Evolutionary conservation across 2,797 vertebrate genomes (phyloP).

Genomic region (Thamnophis elegans): DNA sequence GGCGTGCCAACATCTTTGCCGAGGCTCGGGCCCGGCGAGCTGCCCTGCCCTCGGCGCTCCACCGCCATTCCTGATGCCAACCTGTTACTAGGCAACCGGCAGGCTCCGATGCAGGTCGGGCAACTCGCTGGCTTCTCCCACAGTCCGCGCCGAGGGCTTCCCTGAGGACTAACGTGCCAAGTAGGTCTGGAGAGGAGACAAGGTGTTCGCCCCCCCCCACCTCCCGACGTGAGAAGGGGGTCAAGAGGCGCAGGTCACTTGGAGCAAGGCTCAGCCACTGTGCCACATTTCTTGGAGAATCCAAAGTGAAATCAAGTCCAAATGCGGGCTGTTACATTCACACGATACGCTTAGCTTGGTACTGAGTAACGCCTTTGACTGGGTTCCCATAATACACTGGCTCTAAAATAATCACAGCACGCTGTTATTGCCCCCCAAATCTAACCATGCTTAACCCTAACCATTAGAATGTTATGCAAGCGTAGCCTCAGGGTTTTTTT

Average conservation of each 20-base stretch:
- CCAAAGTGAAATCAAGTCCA: background rate
- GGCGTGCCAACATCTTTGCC: slow-evolving; percentile 1
- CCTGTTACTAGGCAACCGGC: slow-evolving; percentile 29
- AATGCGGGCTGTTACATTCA: background rate
- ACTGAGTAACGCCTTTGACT: background rate
- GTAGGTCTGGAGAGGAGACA: background rate
- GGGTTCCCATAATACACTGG: background rate
- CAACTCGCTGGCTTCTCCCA: background rate
- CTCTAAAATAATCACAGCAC: background rate
- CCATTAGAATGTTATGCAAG: background rate
- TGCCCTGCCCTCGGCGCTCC: slow-evolving; percentile 1
- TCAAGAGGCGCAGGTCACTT: background rate
- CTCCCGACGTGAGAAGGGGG: background rate
- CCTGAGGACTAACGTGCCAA: background rate
- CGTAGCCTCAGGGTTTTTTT: background rate
- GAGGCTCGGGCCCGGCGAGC: slow-evolving; percentile 6
- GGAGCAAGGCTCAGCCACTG: background rate
- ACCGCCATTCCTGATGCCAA: slow-evolving; percentile 17
- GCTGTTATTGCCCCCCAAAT: background rate
- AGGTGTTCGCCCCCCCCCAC: background rate
- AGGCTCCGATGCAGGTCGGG: background rate
- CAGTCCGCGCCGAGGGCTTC: background rate
- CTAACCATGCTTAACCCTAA: background rate
- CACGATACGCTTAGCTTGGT: background rate
- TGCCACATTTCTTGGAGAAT: background rate